Evolutionary conservation across 2,113 vertebrate genomes (phyloP), one percentile per base, ranked within the genome.

Genomic region (Anthoscopus minutus): DNA sequence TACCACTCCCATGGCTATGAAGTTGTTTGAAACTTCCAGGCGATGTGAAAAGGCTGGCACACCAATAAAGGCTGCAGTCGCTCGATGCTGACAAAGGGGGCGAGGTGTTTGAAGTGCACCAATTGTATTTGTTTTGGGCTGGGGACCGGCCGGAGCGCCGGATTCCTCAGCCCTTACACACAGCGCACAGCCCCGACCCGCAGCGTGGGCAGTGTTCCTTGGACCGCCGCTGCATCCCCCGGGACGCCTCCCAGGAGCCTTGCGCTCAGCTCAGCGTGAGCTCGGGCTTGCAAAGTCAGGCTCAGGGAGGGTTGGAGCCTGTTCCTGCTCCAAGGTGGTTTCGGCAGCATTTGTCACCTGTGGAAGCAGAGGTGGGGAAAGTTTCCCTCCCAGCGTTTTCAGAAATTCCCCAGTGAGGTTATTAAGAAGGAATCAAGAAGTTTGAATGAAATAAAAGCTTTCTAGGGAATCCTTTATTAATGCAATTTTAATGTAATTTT

Each of bases 1-100:
- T 94, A 96, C 80, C 73, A 53, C 93, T 92, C 81, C 91, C 58
- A 62, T n/a, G 92, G 92, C 78, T 93, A 60, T 53, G 92, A 94
- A 96, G 60, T 67, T 37, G 53, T 88, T 95, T 92, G 90, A 95
- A 84, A 96, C 77, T 80, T 86, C 38, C 48, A 15, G 84, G 80
- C 31, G 1, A 25, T 24, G 69, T 37, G 93, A 86, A 86, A 88
- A 87, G 82, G 64, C 64, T 92, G 95, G 81, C 66, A 35, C 81
- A 5, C 53, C 80, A 76, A 81, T 79, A 92, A 95, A 95, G 93
- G 31, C 85, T 69, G 64, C 25, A 87, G 57, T 95, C 6, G 40
- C 77, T 70, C 60, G 79, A 73, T 85, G 85, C 74, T 95, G 84
- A 85, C 80, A 79, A 94, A 93, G 61, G 66, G 83, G 76, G 58